phyloP scores from a whole-genome alignment of 2,888 invertebrate genomes.

The Megamerina dolium region DNA sequence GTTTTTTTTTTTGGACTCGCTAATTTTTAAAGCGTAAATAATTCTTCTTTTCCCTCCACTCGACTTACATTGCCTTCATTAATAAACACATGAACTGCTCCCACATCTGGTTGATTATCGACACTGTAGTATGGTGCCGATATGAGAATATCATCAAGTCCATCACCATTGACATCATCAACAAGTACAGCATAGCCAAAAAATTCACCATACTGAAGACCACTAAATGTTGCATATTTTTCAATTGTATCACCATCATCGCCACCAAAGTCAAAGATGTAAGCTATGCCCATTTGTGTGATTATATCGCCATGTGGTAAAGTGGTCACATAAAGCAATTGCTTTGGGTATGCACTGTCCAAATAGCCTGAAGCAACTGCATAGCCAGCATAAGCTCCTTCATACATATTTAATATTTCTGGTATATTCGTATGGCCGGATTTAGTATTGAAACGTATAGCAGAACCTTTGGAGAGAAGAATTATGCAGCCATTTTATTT shows the following conservation, averaged over 20 bases:
- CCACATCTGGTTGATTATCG: slow-evolving; percentile 31
- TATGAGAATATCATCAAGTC: slow-evolving; percentile 56
- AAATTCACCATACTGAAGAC: slow-evolving; percentile 54
- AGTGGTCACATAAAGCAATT: slow-evolving; percentile 27
- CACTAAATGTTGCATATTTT: slow-evolving; percentile 22
- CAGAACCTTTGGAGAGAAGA: neutral
- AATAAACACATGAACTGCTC: slow-evolving; percentile 26
- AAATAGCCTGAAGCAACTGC: slow-evolving; percentile 28
- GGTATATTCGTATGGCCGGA: neutral
- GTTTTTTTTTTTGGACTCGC: neutral
- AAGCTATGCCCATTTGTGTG: neutral
- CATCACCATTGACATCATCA: slow-evolving; percentile 56
- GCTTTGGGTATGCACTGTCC: slow-evolving; percentile 11
- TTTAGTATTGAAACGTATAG: neutral
- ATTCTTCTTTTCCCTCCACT: no score
- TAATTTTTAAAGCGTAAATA: neutral
- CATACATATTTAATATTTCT: neutral
- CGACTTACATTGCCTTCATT: slow-evolving; percentile 23
- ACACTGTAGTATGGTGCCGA: slow-evolving; percentile 51
- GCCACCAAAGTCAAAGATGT: neutral
- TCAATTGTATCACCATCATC: neutral
- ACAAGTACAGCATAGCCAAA: slow-evolving; percentile 56
- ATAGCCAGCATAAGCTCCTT: slow-evolving; percentile 22
- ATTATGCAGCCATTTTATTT: neutral
- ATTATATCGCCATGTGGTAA: slow-evolving; percentile 28